These are phyloP conservation scores for Himalopsyche phryganea DNA, from an alignment of 1,140 invertebrate genomes.

Conservation along the genomic window DNA sequence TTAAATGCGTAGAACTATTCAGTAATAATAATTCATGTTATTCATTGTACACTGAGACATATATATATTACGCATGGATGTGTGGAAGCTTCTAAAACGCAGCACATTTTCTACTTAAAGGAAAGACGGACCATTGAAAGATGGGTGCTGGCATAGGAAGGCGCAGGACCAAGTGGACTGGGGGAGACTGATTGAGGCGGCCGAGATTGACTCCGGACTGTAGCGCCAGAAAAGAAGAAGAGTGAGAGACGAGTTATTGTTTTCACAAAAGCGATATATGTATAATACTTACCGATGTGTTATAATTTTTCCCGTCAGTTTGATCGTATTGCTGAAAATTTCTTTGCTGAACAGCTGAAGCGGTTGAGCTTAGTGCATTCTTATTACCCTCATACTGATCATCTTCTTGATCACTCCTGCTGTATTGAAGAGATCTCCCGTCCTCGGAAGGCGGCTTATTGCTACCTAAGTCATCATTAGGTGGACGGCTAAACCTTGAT, in stretches of 20 bases:
- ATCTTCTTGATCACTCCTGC: constrained; percentile 5
- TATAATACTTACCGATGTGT: constrained; percentile 7
- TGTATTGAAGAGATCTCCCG: constrained; percentile 6
- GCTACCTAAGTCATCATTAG: not conserved
- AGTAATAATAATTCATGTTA: not conserved
- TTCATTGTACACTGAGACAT: not conserved
- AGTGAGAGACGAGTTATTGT: too few species aligned
- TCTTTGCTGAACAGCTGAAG: not conserved
- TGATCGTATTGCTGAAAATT: constrained; percentile 16
- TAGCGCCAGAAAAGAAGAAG: too few species aligned
- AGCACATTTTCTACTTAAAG: not conserved
- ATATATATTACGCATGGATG: not conserved
- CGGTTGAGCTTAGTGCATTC: not conserved
- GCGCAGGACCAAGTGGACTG: too few species aligned
- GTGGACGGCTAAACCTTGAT: constrained; percentile 13
- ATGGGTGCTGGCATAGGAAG: not conserved
- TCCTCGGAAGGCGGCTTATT: constrained; percentile 9
- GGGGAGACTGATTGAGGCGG: too few species aligned
- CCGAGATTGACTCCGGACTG: too few species aligned
- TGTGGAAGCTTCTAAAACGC: not conserved
- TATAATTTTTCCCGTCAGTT: not conserved
- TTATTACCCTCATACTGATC: constrained; percentile 5
- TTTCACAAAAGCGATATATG: too few species aligned
- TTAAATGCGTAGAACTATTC: not conserved
- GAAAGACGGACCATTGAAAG: not conserved